phyloP scores from a whole-genome alignment of 2,797 vertebrate species.

The Hypotaenidia philippensis region DNA sequence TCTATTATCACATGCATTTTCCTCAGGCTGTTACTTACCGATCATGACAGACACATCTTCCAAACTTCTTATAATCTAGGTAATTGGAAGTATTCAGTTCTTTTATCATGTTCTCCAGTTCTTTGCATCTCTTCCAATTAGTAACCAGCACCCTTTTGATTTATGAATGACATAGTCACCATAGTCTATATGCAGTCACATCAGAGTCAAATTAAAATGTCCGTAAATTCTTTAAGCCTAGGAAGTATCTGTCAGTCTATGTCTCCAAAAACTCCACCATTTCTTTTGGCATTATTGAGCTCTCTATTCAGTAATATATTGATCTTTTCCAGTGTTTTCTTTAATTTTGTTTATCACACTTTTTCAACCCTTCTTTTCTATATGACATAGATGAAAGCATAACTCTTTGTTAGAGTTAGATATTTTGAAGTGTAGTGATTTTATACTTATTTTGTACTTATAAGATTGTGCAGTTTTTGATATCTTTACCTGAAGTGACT shows the following conservation, averaged over 20 bases:
- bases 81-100: background rate
- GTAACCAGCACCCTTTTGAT: background rate
- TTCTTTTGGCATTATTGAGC: background rate
- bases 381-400: background rate
- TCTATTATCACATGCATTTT: background rate
- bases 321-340: background rate
- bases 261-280: background rate
- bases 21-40: background rate
- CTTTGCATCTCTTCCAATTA: background rate
- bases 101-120: background rate
- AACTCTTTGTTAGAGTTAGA: background rate
- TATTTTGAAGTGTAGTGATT: background rate
- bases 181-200: background rate
- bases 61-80: background rate
- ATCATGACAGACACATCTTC: background rate
- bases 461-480: background rate
- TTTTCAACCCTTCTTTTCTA: background rate
- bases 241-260: background rate
- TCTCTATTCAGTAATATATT: background rate
- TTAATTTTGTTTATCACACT: background rate
- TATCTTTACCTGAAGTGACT: background rate
- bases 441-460: background rate
- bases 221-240: rapidly evolving
- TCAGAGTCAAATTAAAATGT: background rate
- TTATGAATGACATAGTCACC: background rate